These are phyloP conservation scores for Hyperoplus immaculatus DNA, from an alignment of 2,797 vertebrate species.

Conservation along the genomic window DNA sequence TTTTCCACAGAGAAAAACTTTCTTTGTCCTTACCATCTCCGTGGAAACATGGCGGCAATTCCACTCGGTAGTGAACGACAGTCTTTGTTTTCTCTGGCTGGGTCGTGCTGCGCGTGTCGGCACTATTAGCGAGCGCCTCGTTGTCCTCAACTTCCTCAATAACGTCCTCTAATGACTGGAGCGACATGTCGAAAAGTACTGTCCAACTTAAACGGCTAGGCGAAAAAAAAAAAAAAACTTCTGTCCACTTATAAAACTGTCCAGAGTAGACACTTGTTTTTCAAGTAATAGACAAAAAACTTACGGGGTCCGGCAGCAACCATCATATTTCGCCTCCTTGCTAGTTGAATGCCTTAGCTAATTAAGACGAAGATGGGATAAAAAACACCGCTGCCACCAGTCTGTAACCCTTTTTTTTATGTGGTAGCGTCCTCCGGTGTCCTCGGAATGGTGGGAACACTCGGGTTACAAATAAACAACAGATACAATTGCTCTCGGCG, in stretches of 20 bases:
- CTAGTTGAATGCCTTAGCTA: conserved; percentile 7
- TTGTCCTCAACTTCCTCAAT: background rate
- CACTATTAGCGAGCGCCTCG: background rate
- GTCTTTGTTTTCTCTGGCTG: no score
- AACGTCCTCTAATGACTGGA: background rate
- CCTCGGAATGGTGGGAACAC: no score
- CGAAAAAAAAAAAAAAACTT: background rate
- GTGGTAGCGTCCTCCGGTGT: no score
- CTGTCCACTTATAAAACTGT: background rate
- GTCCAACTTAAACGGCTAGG: background rate
- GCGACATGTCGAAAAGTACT: background rate
- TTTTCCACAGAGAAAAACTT: no score
- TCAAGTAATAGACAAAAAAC: background rate
- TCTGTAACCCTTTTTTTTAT: conserved; percentile 5
- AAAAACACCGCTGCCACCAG: conserved; percentile 15
- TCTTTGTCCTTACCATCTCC: no score
- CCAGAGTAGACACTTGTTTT: no score
- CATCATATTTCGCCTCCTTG: background rate
- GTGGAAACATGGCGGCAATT: no score
- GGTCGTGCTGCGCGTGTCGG: background rate
- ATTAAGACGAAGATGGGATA: background rate
- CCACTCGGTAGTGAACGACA: no score
- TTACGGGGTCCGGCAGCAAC: background rate
- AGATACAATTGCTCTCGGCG: no score
- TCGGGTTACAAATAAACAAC: no score